These are phyloP conservation scores for Lumbricus terrestris DNA, from an alignment of 2,888 invertebrate genomes.

Conservation along the genomic window DNA sequence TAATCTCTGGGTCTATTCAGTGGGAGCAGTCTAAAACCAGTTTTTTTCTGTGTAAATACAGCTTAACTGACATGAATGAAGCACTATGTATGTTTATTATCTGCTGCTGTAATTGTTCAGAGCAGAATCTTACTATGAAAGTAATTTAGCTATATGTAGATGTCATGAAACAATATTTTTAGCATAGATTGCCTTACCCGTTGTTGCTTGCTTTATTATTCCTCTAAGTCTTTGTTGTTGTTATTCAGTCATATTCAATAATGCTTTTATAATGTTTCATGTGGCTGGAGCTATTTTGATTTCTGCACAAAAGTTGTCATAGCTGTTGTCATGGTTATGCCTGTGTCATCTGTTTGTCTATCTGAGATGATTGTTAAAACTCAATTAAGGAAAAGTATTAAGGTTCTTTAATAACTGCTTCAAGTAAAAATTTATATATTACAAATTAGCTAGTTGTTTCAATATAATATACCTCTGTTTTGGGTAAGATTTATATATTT, in stretches of 20 bases:
- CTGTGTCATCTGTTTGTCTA: constrained; percentile 16
- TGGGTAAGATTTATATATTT: neutral
- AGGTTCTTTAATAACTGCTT: neutral
- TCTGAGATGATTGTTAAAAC: neutral
- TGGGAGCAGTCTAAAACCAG: neutral
- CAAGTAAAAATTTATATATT: neutral
- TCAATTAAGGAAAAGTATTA: neutral
- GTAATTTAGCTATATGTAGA: neutral
- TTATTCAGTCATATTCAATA: neutral
- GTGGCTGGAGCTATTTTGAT: neutral
- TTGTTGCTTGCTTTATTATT: neutral
- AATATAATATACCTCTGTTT: neutral
- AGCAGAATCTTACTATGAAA: neutral
- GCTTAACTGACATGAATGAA: neutral
- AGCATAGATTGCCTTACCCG: neutral
- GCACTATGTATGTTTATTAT: neutral
- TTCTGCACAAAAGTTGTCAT: constrained; percentile 9
- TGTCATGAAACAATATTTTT: neutral
- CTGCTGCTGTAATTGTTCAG: neutral
- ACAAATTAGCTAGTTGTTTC: neutral
- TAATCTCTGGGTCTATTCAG: neutral
- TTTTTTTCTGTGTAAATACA: neutral
- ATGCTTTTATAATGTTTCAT: neutral
- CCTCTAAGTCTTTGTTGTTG: neutral
- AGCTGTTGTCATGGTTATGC: neutral